A percentile compares a stretch with the other conserved stretches of the same genome.
Evolutionary conservation across 2,797 vertebrate species (phyloP).

Genomic region (Tenualosa thibaudeaui): DNA sequence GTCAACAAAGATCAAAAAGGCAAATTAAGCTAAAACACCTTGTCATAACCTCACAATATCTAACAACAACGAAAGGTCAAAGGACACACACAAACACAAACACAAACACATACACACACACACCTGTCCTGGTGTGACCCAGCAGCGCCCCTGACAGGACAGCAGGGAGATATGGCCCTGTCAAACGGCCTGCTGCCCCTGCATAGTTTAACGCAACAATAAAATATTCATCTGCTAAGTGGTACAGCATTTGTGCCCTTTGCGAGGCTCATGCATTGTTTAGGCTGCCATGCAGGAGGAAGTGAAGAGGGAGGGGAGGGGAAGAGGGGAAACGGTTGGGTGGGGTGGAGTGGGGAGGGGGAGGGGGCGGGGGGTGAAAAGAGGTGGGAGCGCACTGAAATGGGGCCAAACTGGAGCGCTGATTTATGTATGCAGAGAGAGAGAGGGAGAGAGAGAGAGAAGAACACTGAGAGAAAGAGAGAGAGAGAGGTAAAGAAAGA

Average conservation of each 20-base stretch:
- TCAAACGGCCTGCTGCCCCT: slow-evolving; percentile 30
- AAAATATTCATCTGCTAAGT: slow-evolving; percentile 97
- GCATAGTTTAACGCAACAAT: slow-evolving; percentile 76
- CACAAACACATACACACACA: not conserved
- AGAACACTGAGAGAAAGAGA: not conserved
- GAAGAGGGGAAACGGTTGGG: slow-evolving; percentile 39
- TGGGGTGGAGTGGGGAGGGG: slow-evolving; percentile 46
- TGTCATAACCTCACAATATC: slow-evolving; percentile 8
- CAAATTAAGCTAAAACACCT: slow-evolving; percentile 20
- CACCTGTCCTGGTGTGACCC: slow-evolving; percentile 26
- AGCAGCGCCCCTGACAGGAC: slow-evolving; percentile 17
- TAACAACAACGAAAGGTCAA: slow-evolving; percentile 7
- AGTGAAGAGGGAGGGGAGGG: slow-evolving; percentile 48
- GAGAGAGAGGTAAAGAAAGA: not conserved
- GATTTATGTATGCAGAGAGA: slow-evolving; percentile 63
- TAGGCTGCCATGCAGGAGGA: slow-evolving; percentile 77
- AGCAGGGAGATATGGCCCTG: slow-evolving; percentile 43
- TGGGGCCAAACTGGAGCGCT: slow-evolving; percentile 65
- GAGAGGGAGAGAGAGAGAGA: not conserved
- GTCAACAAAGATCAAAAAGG: not conserved
- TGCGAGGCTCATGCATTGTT: slow-evolving; percentile 89
- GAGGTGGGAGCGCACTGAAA: slow-evolving; percentile 60
- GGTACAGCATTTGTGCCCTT: slow-evolving; percentile 89
- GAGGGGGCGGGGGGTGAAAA: slow-evolving; percentile 36
- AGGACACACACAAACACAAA: not conserved